Evolutionary conservation across 2,888 invertebrate species (phyloP).

Genomic region (Scelioninae gen. 1): DNA sequence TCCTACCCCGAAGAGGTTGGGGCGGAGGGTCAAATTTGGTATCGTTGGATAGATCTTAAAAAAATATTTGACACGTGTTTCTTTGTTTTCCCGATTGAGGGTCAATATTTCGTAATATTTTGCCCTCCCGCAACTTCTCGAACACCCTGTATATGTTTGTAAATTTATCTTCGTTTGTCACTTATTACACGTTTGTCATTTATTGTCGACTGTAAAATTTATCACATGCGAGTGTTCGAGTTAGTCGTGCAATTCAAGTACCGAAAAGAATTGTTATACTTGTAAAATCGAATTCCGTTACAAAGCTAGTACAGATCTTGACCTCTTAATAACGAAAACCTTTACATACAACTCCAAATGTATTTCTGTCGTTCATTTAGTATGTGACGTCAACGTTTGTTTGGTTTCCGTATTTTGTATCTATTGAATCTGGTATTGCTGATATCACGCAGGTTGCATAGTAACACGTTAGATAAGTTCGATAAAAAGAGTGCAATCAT

Average conservation of each 20-base stretch:
- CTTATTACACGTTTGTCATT: background rate
- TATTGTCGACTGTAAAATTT: slow-evolving; percentile 21
- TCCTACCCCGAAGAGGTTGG: too few species aligned
- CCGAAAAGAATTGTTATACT: slow-evolving; percentile 14
- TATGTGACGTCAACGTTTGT: slow-evolving; percentile 9
- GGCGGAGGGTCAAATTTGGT: too few species aligned
- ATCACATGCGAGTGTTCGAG: slow-evolving; percentile 5
- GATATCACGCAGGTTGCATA: too few species aligned
- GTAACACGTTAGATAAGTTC: too few species aligned
- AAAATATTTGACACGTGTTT: too few species aligned
- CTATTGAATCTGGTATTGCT: too few species aligned
- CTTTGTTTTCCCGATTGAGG: too few species aligned
- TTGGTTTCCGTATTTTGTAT: too few species aligned
- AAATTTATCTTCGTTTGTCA: slow-evolving; percentile 6
- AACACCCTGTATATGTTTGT: slow-evolving; percentile 10
- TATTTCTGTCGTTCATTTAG: slow-evolving; percentile 6
- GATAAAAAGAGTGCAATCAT: too few species aligned
- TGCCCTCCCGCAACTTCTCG: too few species aligned
- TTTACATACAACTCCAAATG: slow-evolving; percentile 6
- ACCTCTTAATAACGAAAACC: slow-evolving; percentile 3
- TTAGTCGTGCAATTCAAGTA: slow-evolving; percentile 1
- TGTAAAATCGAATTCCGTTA: slow-evolving; percentile 10
- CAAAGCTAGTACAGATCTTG: slow-evolving; percentile 3
- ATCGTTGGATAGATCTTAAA: too few species aligned
- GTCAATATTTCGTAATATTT: too few species aligned